These are phyloP conservation scores for Orchesellides sinensis DNA, from an alignment of 2,888 invertebrate species.

Conservation along the genomic window DNA sequence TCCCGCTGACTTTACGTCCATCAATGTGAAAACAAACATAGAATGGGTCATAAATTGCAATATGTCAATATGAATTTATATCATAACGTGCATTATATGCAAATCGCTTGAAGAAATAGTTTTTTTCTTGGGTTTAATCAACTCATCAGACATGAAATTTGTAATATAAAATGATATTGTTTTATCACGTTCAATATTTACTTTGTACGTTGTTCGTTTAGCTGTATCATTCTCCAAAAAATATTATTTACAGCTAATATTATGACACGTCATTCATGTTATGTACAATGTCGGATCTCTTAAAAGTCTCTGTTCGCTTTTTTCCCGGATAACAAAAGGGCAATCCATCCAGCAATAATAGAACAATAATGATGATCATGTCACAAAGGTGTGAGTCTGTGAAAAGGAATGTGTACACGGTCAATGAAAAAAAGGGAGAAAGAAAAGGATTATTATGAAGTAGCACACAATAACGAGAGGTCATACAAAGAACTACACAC, in stretches of 20 bases:
- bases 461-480: slow-evolving; percentile 22
- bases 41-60: too few species aligned
- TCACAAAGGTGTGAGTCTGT: slow-evolving; percentile 39
- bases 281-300: slow-evolving; percentile 1
- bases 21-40: too few species aligned
- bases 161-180: too few species aligned
- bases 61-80: too few species aligned
- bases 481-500: slow-evolving; percentile 13
- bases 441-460: slow-evolving; percentile 41
- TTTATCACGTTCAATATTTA: too few species aligned
- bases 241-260: neutral
- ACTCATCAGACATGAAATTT: too few species aligned
- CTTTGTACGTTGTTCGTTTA: too few species aligned
- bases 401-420: slow-evolving; percentile 25
- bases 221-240: too few species aligned
- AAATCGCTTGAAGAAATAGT: too few species aligned
- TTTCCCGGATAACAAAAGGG: neutral
- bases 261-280: neutral
- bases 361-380: slow-evolving; percentile 40
- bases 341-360: slow-evolving; percentile 27
- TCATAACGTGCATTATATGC: too few species aligned
- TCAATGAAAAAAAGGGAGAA: slow-evolving; percentile 1
- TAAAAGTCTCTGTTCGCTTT: neutral
- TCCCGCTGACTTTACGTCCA: neutral
- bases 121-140: too few species aligned